phyloP scores from a whole-genome alignment of 2,797 vertebrate species.

The Dallia pectoralis region DNA sequence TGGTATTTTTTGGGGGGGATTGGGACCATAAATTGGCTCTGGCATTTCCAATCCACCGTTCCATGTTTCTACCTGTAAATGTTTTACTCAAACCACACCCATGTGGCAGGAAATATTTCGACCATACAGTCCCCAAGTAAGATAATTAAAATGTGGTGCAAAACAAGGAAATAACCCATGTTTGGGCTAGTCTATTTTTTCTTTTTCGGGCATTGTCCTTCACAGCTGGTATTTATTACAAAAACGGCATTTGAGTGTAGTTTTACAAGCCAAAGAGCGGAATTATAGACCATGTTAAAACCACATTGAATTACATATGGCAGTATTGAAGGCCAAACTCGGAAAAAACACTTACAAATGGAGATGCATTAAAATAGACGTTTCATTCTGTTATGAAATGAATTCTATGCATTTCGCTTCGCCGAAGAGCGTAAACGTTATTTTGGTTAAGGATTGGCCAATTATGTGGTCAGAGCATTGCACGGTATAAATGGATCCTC shows the following conservation, averaged over 20 bases:
- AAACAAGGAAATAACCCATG: no score
- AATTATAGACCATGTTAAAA: constrained; percentile 40
- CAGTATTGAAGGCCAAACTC: constrained; percentile 1
- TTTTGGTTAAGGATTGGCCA: constrained; percentile 61
- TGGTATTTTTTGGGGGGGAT: constrained; percentile 33
- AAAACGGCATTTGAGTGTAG: constrained; percentile 49
- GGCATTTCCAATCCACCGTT: no score
- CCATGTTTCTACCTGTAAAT: no score
- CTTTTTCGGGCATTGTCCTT: no score
- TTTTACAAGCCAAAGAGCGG: constrained; percentile 27
- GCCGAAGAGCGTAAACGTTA: constrained; percentile 45
- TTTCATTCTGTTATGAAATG: constrained; percentile 35
- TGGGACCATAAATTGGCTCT: no score
- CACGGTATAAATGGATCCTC: constrained; percentile 71
- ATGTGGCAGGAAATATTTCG: no score
- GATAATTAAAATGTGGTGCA: no score
- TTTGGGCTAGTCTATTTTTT: no score
- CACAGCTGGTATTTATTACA: constrained; percentile 35
- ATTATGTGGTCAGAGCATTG: constrained; percentile 72
- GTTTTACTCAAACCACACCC: no score
- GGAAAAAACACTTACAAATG: not conserved
- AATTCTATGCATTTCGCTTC: constrained; percentile 35
- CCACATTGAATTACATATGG: constrained; percentile 27
- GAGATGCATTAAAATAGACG: not conserved
- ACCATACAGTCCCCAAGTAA: no score